Evolutionary conservation across 2,888 invertebrate species (phyloP).

Genomic region (Capitulum mitella): DNA sequence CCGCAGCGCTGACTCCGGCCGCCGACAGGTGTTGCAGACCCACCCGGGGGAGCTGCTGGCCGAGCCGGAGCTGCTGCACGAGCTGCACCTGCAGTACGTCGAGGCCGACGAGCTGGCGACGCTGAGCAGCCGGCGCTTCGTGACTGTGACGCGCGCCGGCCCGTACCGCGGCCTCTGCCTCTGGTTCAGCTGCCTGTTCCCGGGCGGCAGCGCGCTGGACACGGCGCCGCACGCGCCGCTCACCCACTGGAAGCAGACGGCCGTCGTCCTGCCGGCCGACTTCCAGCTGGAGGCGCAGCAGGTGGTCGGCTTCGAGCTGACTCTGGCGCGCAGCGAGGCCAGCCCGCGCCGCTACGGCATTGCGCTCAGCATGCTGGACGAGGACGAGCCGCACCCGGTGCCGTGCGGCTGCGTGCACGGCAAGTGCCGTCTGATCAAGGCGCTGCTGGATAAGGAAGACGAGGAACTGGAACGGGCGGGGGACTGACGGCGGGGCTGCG

Average conservation of each 20-base stretch:
- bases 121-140: slow-evolving; percentile 56
- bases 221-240: slow-evolving; percentile 52
- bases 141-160: slow-evolving; percentile 51
- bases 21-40: slow-evolving; percentile 32
- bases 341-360: slow-evolving; percentile 56
- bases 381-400: slow-evolving; percentile 63
- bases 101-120: slow-evolving; percentile 53
- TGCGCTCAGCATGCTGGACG: slow-evolving; percentile 60
- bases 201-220: slow-evolving; percentile 48
- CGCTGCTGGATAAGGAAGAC: slow-evolving; percentile 18
- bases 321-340: slow-evolving; percentile 55
- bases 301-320: slow-evolving; percentile 52
- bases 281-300: slow-evolving; percentile 46
- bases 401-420: slow-evolving; percentile 58
- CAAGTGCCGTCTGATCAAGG: slow-evolving; percentile 13
- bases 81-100: slow-evolving; percentile 60
- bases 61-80: slow-evolving; percentile 56
- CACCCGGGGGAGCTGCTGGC: slow-evolving; percentile 54
- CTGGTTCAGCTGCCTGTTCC: slow-evolving; percentile 74
- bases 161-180: slow-evolving; percentile 55
- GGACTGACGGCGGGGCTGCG: not conserved
- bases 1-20: slow-evolving; percentile 44
- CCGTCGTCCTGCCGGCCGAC: slow-evolving; percentile 63
- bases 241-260: slow-evolving; percentile 69
- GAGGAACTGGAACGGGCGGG: not conserved